Percentiles rank a stretch among this genome's conserved stretches.
These are phyloP conservation scores for Equus quagga DNA, from an alignment of 2,113 vertebrate genomes.

Conservation along the genomic window DNA sequence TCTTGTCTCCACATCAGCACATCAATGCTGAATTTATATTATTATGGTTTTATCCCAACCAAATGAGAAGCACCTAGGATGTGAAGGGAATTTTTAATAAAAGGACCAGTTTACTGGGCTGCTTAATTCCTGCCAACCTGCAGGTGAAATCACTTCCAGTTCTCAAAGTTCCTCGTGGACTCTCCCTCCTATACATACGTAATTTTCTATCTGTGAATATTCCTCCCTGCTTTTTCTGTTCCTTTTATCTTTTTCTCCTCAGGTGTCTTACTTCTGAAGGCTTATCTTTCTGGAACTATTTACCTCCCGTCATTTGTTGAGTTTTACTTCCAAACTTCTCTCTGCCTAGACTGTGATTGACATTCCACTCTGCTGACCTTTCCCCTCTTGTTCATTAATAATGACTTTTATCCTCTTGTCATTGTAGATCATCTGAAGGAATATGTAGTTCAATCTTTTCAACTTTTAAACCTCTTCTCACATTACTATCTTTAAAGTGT, in stretches of 20 bases:
- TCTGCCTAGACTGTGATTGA: background rate
- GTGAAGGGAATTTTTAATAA: background rate
- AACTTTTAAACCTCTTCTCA: background rate
- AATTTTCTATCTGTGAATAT: conserved; percentile 1
- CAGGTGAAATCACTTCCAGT: background rate
- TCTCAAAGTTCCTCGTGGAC: background rate
- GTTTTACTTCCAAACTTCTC: conserved; percentile 34
- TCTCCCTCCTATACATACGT: background rate
- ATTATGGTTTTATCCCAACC: background rate
- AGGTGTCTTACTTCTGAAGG: background rate
- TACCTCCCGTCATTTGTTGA: background rate
- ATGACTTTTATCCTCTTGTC: conserved; percentile 9
- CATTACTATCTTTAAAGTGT: background rate
- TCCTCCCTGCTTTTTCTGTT: background rate
- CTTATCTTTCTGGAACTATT: background rate
- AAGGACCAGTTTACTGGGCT: background rate
- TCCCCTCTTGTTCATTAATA: background rate
- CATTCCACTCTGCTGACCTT: background rate
- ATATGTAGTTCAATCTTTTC: conserved; percentile 4
- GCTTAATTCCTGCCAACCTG: background rate
- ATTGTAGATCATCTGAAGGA: conserved; percentile 26
- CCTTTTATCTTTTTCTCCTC: conserved; percentile 23
- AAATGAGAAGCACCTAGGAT: background rate
- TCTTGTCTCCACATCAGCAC: background rate
- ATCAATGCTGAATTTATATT: background rate